These are phyloP conservation scores for Chloebia gouldiae DNA, from an alignment of 2,113 vertebrate species.

Conservation along the genomic window DNA sequence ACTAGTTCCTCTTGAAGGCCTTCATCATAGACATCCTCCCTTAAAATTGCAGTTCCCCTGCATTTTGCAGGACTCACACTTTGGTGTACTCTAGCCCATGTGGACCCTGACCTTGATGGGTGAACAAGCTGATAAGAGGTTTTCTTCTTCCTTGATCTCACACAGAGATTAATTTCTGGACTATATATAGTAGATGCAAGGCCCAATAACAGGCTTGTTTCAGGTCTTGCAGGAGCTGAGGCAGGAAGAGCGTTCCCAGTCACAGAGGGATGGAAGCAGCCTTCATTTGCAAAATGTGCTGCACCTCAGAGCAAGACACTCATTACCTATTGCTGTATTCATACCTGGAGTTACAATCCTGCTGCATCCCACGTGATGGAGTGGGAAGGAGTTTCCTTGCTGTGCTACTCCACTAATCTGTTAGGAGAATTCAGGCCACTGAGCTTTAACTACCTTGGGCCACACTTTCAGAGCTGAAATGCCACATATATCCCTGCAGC, in stretches of 20 bases:
- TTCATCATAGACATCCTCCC: neutral
- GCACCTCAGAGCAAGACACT: rapidly evolving
- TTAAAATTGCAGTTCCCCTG: neutral
- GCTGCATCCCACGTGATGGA: neutral
- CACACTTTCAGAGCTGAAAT: neutral
- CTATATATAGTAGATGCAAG: neutral
- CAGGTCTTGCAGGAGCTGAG: neutral
- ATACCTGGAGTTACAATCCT: neutral
- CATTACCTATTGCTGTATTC: neutral
- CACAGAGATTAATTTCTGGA: neutral
- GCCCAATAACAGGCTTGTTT: neutral
- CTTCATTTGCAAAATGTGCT: neutral
- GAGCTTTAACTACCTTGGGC: neutral
- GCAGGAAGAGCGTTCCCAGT: neutral
- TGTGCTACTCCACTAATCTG: neutral
- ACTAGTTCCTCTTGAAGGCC: neutral
- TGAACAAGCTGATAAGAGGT: neutral
- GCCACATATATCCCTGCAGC: neutral
- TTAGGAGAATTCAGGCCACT: neutral
- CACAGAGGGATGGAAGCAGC: neutral
- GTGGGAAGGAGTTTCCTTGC: neutral
- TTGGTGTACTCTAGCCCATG: neutral
- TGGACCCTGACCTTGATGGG: neutral
- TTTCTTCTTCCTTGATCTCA: neutral
- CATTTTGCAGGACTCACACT: neutral